Evolutionary conservation across 2,113 vertebrate species (phyloP).

Genomic region (Carollia perspicillata): DNA sequence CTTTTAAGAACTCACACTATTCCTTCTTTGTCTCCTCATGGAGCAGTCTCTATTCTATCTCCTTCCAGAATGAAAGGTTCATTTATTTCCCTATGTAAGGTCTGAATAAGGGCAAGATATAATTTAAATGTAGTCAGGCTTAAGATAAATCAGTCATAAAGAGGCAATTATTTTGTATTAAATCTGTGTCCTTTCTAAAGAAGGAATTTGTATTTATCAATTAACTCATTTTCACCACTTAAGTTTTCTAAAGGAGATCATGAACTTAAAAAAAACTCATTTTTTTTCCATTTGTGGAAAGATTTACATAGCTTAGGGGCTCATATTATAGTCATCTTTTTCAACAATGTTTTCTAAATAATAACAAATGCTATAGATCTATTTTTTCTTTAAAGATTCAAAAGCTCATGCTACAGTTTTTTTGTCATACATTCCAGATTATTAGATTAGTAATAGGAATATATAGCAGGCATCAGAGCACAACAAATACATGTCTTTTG

Average conservation of each 20-base stretch:
- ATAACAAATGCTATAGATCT: constrained; percentile 11
- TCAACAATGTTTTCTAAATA: constrained; percentile 35
- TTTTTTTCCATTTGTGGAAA: constrained; percentile 44
- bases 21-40: constrained; percentile 66
- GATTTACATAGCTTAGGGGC: not conserved
- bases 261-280: constrained; percentile 63
- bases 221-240: constrained; percentile 61
- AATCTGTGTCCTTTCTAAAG: constrained; percentile 55
- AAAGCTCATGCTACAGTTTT: constrained; percentile 4
- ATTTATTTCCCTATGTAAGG: constrained; percentile 69
- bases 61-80: constrained; percentile 70
- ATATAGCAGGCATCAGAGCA: not conserved
- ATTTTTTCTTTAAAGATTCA: constrained; percentile 28
- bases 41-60: constrained; percentile 62
- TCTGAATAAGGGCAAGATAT: constrained; percentile 69
- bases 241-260: constrained; percentile 71
- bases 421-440: not conserved
- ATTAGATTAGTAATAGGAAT: constrained; percentile 33
- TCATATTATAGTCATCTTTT: not conserved
- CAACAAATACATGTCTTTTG: not conserved
- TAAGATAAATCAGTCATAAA: constrained; percentile 70
- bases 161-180: constrained; percentile 68
- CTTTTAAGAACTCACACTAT: constrained; percentile 62
- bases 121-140: constrained; percentile 64
- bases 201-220: constrained; percentile 69